These are phyloP conservation scores for Cardiocondyla obscurior DNA, from an alignment of 1,140 invertebrate genomes.

Conservation along the genomic window DNA sequence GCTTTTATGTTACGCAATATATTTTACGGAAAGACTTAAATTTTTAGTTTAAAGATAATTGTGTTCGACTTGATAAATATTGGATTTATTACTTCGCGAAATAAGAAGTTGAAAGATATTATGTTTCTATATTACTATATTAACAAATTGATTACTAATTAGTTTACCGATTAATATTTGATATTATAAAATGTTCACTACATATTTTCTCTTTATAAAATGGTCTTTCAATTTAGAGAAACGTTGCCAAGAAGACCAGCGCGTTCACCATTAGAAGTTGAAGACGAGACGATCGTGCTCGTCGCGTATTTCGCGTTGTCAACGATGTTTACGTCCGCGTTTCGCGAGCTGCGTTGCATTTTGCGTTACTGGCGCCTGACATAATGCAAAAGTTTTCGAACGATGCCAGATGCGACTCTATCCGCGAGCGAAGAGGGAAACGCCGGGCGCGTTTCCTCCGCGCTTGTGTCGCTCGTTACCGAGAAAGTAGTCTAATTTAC, in stretches of 20 bases:
- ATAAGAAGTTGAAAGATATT: no score
- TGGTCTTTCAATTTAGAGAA: background rate
- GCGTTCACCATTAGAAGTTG: background rate
- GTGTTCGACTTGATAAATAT: background rate
- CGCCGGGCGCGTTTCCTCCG: background rate
- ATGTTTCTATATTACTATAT: no score
- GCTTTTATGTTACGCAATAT: background rate
- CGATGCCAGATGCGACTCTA: constrained; percentile 35
- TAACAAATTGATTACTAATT: background rate
- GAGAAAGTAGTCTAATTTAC: constrained; percentile 51
- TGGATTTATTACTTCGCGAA: background rate
- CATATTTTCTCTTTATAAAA: constrained; percentile 1
- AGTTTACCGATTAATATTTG: background rate
- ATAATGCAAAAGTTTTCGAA: constrained; percentile 52
- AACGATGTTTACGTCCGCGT: constrained; percentile 18
- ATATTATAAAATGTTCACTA: no score
- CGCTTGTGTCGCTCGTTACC: constrained; percentile 25
- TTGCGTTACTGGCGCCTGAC: constrained; percentile 37
- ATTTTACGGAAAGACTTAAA: background rate
- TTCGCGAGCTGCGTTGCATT: constrained; percentile 9
- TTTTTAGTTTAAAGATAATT: background rate
- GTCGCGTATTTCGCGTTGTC: background rate
- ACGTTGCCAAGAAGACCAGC: background rate
- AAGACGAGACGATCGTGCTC: background rate
- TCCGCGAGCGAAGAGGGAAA: constrained; percentile 26